phyloP scores from a whole-genome alignment of 1,140 invertebrate species.

The Philopotamus ludificatus region DNA sequence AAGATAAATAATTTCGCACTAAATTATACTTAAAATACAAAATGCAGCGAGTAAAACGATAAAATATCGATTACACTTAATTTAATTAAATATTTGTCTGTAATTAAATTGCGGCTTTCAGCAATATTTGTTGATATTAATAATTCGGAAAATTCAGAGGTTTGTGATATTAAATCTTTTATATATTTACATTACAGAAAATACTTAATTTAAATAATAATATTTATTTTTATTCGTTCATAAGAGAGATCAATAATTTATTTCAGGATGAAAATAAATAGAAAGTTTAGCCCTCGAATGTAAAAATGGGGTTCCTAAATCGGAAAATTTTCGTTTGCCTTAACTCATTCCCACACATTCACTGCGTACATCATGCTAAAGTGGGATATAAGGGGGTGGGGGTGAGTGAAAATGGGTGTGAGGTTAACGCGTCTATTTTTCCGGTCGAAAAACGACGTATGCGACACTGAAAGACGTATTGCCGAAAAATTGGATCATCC shows the following conservation, averaged over 20 bases:
- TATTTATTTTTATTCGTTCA: too few species aligned
- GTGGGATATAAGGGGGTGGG: background rate
- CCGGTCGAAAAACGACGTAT: background rate
- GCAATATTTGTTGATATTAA: background rate
- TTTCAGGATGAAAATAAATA: background rate
- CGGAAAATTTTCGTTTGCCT: too few species aligned
- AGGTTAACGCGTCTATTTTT: background rate
- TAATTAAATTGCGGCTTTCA: background rate
- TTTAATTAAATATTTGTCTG: background rate
- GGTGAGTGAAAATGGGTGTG: background rate
- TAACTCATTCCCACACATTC: too few species aligned
- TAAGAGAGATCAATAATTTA: background rate
- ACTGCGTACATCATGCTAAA: background rate
- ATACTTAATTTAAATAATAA: too few species aligned
- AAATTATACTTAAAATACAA: background rate
- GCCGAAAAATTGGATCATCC: background rate
- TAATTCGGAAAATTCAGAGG: background rate
- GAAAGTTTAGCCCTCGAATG: too few species aligned
- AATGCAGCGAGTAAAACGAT: background rate
- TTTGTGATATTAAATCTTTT: background rate
- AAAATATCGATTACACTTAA: background rate
- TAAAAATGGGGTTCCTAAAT: too few species aligned
- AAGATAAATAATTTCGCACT: background rate
- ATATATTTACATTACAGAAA: too few species aligned
- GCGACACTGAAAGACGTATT: background rate